These are phyloP conservation scores for Sebastes paucispinis DNA, from an alignment of 2,797 vertebrate genomes.

Conservation along the genomic window DNA sequence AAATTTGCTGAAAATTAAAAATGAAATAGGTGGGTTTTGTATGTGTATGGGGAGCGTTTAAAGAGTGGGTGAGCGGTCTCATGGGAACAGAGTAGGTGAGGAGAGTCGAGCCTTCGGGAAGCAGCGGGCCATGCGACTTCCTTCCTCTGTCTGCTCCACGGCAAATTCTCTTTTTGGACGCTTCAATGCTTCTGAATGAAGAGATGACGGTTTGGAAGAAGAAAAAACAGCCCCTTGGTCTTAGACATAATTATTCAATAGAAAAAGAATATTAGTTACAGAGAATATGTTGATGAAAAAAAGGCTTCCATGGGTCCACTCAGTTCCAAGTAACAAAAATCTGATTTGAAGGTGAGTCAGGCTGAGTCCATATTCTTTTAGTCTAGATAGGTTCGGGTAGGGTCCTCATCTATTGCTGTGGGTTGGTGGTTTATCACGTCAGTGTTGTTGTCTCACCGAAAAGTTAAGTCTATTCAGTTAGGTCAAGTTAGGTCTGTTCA, in stretches of 20 bases:
- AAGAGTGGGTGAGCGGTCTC: conserved; percentile 48
- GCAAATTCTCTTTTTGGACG: conserved; percentile 23
- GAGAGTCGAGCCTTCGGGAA: conserved; percentile 49
- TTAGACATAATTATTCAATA: conserved; percentile 1
- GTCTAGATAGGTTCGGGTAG: not conserved
- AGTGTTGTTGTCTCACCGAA: not conserved
- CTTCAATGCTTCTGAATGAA: conserved; percentile 32
- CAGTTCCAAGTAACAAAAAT: not conserved
- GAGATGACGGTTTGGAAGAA: conserved; percentile 8
- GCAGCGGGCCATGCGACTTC: conserved; percentile 44
- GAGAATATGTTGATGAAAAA: not conserved
- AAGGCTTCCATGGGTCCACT: not conserved
- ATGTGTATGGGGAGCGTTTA: conserved; percentile 35
- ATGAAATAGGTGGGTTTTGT: conserved; percentile 56
- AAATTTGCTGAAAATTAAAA: conserved; percentile 69
- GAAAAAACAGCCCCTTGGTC: not conserved
- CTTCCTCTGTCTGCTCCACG: conserved; percentile 11
- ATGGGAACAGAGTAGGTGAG: conserved; percentile 38
- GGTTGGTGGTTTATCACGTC: not conserved
- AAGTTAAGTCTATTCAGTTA: too few species aligned
- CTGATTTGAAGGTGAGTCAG: not conserved
- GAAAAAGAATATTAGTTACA: conserved; percentile 1
- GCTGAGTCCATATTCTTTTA: not conserved
- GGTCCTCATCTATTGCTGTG: not conserved
- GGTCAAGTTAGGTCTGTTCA: too few species aligned